Evolutionary conservation across 2,888 invertebrate genomes (phyloP).

Genomic region (Phymatocera aterrima): DNA sequence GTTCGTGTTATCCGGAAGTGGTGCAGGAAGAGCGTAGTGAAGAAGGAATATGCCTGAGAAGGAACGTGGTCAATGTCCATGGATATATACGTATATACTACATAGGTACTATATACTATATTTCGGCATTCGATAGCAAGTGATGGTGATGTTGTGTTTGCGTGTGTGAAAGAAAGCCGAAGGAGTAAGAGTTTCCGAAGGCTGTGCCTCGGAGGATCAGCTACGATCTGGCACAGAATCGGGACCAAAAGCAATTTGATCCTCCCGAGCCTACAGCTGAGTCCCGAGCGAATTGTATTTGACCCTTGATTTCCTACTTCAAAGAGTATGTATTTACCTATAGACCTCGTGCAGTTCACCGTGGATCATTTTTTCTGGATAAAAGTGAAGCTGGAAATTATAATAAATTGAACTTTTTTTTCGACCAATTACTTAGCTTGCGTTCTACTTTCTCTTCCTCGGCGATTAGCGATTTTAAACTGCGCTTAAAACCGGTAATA

Average conservation of each 20-base stretch:
- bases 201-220: constrained; percentile 19
- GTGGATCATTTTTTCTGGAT: constrained; percentile 9
- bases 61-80: too few species aligned
- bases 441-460: background rate
- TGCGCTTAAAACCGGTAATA: background rate
- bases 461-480: background rate
- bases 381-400: background rate
- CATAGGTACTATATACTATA: too few species aligned
- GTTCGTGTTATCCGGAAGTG: background rate
- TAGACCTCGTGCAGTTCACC: background rate
- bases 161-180: background rate
- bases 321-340: background rate
- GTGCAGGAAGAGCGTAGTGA: too few species aligned
- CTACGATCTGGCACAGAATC: constrained; percentile 20
- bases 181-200: constrained; percentile 25
- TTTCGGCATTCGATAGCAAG: background rate
- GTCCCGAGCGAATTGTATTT: constrained; percentile 25
- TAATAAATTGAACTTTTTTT: too few species aligned
- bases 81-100: too few species aligned
- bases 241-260: constrained; percentile 29
- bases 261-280: constrained; percentile 10
- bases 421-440: too few species aligned
- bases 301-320: constrained; percentile 30
- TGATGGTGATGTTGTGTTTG: background rate
- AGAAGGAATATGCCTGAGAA: too few species aligned